Conservation (phyloP, 1,140 invertebrate genomes). For the Drosophila albomicans region DNA sequence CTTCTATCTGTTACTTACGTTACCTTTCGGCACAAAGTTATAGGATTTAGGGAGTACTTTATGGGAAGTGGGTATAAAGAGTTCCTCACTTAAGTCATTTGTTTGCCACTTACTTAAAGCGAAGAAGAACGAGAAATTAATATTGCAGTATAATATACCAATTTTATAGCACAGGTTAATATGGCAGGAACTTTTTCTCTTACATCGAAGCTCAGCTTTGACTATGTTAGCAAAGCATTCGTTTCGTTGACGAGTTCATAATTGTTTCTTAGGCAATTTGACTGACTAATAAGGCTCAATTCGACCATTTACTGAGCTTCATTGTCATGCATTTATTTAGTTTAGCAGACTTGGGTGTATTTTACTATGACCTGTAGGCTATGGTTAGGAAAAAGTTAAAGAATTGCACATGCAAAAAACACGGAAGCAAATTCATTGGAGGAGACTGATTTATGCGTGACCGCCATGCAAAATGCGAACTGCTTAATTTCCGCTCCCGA, state of each 20-base stretch:
- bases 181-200: background rate
- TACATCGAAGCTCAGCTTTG: conserved; percentile 15
- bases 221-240: conserved; percentile 10
- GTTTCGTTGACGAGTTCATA: conserved; percentile 39
- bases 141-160: conserved; percentile 8
- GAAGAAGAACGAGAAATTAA: conserved; percentile 8
- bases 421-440: background rate
- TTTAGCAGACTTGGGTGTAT: conserved; percentile 29
- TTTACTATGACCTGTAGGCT: conserved; percentile 26
- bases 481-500: conserved; percentile 77
- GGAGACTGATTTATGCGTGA: conserved; percentile 63
- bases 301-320: conserved; percentile 11
- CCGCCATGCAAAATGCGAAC: conserved; percentile 69
- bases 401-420: background rate
- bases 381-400: conserved; percentile 1
- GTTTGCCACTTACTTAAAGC: conserved; percentile 12
- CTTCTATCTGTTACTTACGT: too few species aligned
- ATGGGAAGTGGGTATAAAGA: background rate
- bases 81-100: conserved; percentile 70
- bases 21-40: too few species aligned
- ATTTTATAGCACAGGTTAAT: conserved; percentile 1
- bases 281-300: conserved; percentile 6
- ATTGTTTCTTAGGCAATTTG: conserved; percentile 56
- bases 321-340: conserved; percentile 26
- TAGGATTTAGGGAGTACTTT: too few species aligned